These are phyloP conservation scores for Linnaemya vulpina DNA, from an alignment of 2,888 invertebrate genomes.

Conservation along the genomic window DNA sequence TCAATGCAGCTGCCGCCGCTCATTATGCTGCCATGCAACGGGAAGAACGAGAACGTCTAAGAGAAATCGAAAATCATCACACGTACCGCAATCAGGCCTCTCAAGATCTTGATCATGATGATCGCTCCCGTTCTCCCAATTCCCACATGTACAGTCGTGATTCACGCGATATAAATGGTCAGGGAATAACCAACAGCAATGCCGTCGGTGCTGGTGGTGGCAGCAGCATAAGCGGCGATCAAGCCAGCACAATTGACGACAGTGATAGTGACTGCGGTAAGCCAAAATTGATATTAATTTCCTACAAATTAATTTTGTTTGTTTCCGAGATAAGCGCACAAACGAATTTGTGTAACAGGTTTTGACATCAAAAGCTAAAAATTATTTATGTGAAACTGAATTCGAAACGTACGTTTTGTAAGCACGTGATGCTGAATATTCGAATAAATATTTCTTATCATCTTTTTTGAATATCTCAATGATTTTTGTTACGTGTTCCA, in stretches of 20 bases:
- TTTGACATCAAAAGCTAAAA: too few relatives aligned
- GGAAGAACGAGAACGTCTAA: slow-evolving; percentile 73
- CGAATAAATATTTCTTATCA: too few relatives aligned
- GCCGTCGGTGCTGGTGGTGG: slow-evolving; percentile 74
- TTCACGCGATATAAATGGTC: slow-evolving; percentile 76
- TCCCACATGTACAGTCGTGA: slow-evolving; percentile 72
- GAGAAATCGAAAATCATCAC: slow-evolving; percentile 68
- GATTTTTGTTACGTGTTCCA: too few relatives aligned
- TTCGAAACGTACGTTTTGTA: too few relatives aligned
- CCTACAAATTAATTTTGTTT: neutral
- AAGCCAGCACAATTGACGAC: slow-evolving; percentile 82
- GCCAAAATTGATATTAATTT: slow-evolving; percentile 47
- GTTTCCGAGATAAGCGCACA: too few relatives aligned
- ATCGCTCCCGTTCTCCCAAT: slow-evolving; percentile 82
- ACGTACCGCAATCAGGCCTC: slow-evolving; percentile 69
- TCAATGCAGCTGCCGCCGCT: slow-evolving; percentile 70
- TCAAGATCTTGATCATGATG: slow-evolving; percentile 77
- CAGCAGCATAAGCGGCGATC: slow-evolving; percentile 81
- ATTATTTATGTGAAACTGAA: too few relatives aligned
- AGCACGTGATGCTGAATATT: too few relatives aligned
- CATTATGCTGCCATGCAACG: slow-evolving; percentile 74
- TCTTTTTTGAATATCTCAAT: too few relatives aligned
- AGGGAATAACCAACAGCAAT: slow-evolving; percentile 43
- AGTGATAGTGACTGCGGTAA: slow-evolving; percentile 83
- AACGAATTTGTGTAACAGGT: too few relatives aligned